Conservation (phyloP, 2,797 vertebrate genomes). For the Notolepis coatsorum region DNA sequence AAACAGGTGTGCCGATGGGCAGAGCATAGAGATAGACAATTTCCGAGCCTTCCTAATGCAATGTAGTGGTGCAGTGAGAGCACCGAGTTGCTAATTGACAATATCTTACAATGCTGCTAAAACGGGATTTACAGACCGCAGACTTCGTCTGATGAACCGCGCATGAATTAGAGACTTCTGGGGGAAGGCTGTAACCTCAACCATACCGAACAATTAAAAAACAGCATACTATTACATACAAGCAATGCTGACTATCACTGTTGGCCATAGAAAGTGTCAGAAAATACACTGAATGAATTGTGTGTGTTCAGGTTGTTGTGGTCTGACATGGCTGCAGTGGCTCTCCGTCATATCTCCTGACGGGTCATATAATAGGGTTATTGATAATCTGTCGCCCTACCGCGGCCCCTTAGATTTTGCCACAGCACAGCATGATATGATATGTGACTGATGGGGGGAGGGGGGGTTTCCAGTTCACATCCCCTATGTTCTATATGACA, state of each 20-base stretch:
- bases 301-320: conserved; percentile 33
- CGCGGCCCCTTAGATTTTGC: conserved; percentile 46
- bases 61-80: background rate
- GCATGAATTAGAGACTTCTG: background rate
- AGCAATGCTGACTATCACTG: conserved; percentile 2
- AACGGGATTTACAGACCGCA: no score
- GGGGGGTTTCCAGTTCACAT: conserved; percentile 27
- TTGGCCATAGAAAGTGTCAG: background rate
- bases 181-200: background rate
- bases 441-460: conserved; percentile 51
- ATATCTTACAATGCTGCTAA: no score
- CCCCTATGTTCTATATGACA: background rate
- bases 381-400: conserved; percentile 71
- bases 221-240: background rate
- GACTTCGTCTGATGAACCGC: no score
- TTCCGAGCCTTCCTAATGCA: background rate
- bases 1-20: background rate
- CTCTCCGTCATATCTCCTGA: conserved; percentile 54
- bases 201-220: no score
- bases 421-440: conserved; percentile 53
- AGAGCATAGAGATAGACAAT: background rate
- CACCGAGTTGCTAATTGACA: background rate
- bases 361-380: conserved; percentile 68
- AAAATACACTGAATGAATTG: background rate
- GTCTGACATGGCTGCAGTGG: conserved; percentile 36